Evolutionary conservation across 2,888 invertebrate species (phyloP).

Genomic region (Thera obeliscata): DNA sequence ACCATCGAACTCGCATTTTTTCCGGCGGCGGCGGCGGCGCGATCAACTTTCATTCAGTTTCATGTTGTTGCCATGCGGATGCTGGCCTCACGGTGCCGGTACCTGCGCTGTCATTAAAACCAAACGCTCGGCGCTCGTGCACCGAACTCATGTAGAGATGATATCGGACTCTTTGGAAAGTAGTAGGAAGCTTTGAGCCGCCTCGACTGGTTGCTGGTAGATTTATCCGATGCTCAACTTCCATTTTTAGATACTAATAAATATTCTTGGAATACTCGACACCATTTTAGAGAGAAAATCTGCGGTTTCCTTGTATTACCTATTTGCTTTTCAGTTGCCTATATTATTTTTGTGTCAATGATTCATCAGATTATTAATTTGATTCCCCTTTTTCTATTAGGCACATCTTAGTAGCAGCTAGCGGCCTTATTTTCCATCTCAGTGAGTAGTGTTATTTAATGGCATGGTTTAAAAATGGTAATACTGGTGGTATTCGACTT

Average conservation of each 20-base stretch:
- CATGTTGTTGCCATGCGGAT: slow-evolving; percentile 83
- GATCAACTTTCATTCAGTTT: slow-evolving; percentile 82
- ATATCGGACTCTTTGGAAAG: slow-evolving; percentile 80
- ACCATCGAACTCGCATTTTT: slow-evolving; percentile 67
- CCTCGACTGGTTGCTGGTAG: slow-evolving; percentile 54
- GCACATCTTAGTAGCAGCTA: neutral
- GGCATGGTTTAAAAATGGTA: neutral
- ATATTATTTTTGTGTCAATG: neutral
- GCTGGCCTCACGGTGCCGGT: slow-evolving; percentile 64
- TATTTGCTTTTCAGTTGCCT: no score
- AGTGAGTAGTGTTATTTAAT: no score
- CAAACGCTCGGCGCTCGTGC: slow-evolving; percentile 74
- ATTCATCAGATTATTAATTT: neutral
- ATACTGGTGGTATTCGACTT: neutral
- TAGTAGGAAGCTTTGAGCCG: slow-evolving; percentile 60
- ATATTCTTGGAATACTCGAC: neutral
- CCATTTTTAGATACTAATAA: slow-evolving; percentile 19
- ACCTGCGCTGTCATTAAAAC: slow-evolving; percentile 72
- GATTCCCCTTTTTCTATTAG: no score
- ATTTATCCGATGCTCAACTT: slow-evolving; percentile 31
- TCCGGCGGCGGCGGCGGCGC: slow-evolving; percentile 53
- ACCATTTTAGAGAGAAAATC: neutral
- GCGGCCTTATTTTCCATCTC: no score
- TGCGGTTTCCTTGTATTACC: neutral
- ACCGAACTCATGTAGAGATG: slow-evolving; percentile 78